phyloP scores from a whole-genome alignment of 1,140 invertebrate genomes.

The Galleria mellonella region DNA sequence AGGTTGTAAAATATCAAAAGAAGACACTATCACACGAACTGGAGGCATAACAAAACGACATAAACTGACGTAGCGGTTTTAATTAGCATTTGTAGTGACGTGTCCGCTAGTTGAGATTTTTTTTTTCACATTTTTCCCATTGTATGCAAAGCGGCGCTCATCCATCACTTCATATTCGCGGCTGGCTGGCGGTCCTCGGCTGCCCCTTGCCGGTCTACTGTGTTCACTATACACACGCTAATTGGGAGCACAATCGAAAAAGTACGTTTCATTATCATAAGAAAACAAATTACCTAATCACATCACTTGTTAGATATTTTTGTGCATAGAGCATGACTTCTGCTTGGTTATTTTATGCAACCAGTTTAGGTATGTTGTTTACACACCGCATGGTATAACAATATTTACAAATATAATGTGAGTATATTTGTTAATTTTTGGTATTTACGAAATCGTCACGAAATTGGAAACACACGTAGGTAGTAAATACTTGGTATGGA shows the following conservation, averaged over 20 bases:
- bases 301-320: not conserved
- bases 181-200: constrained; percentile 17
- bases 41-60: constrained; percentile 34
- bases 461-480: too few relatives aligned
- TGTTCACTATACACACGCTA: constrained; percentile 24
- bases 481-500: too few relatives aligned
- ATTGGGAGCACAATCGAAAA: constrained; percentile 31
- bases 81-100: constrained; percentile 58
- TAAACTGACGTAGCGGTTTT: constrained; percentile 43
- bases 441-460: too few relatives aligned
- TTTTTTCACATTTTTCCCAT: constrained; percentile 50
- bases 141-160: constrained; percentile 60
- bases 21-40: constrained; percentile 26
- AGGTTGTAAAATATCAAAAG: constrained; percentile 26
- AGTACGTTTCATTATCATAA: constrained; percentile 10
- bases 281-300: constrained; percentile 2
- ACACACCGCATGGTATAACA: too few relatives aligned
- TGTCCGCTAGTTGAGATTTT: constrained; percentile 27
- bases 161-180: constrained; percentile 61
- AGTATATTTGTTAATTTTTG: too few relatives aligned
- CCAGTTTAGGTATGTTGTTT: too few relatives aligned
- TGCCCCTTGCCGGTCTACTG: constrained; percentile 27
- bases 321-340: not conserved
- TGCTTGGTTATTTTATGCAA: too few relatives aligned
- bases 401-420: too few relatives aligned